Conservation (phyloP, 1,140 invertebrate genomes). For the Drosophila funebris region DNA sequence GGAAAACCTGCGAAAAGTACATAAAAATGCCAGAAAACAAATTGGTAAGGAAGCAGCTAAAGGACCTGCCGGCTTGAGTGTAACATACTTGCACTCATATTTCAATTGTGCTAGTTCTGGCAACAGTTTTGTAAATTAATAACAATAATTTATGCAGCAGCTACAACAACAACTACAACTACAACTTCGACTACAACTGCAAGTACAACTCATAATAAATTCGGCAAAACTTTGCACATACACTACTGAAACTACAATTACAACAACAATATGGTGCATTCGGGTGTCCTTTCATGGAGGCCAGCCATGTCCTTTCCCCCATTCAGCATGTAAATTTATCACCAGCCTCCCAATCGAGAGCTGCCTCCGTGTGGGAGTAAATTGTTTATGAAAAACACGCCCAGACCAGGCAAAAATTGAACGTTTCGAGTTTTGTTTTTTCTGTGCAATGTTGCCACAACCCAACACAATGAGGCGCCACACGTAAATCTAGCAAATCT, state of each 20-base stretch:
- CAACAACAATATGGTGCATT: slow-evolving; percentile 60
- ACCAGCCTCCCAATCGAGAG: slow-evolving; percentile 17
- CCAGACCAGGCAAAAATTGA: slow-evolving; percentile 42
- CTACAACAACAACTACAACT: slow-evolving; percentile 51
- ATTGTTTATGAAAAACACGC: slow-evolving; percentile 69
- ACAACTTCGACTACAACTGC: slow-evolving; percentile 62
- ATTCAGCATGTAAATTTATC: slow-evolving; percentile 75
- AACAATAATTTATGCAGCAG: slow-evolving; percentile 75
- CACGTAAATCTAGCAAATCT: slow-evolving; percentile 80
- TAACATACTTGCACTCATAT: slow-evolving; percentile 49
- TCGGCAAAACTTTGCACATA: slow-evolving; percentile 67
- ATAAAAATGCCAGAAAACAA: slow-evolving; percentile 9
- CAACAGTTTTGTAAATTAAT: slow-evolving; percentile 77
- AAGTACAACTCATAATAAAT: slow-evolving; percentile 75
- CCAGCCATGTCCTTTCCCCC: slow-evolving; percentile 44
- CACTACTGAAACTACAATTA: slow-evolving; percentile 52
- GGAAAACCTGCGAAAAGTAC: neutral
- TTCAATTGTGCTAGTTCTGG: slow-evolving; percentile 59
- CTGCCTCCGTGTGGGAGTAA: slow-evolving; percentile 34
- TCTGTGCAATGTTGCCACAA: slow-evolving; percentile 44
- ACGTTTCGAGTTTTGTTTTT: slow-evolving; percentile 7
- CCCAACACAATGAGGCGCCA: slow-evolving; percentile 54
- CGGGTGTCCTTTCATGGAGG: slow-evolving; percentile 41
- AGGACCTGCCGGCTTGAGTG: neutral
- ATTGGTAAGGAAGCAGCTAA: neutral